Evolutionary conservation across 2,888 invertebrate genomes (phyloP).

Genomic region (Tiliacea citrago): DNA sequence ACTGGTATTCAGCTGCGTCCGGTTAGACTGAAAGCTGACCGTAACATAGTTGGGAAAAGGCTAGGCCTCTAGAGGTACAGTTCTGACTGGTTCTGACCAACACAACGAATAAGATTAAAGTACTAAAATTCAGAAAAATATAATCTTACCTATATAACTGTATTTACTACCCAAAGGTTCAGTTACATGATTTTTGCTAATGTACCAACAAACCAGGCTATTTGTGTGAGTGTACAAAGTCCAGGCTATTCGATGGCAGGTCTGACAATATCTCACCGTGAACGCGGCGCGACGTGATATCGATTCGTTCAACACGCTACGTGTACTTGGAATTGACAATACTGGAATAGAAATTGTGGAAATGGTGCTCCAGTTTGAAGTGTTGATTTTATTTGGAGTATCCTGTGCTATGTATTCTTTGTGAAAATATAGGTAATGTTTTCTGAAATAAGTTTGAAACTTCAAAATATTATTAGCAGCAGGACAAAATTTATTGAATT

Average conservation of each 20-base stretch:
- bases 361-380: constrained; percentile 19
- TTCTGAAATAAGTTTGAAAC: background rate
- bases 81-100: no score
- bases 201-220: constrained; percentile 8
- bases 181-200: constrained; percentile 8
- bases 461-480: background rate
- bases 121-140: background rate
- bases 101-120: background rate
- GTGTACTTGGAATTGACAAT: constrained; percentile 30
- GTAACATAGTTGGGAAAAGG: no score
- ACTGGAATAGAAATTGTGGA: constrained; percentile 38
- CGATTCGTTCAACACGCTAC: constrained; percentile 45
- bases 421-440: background rate
- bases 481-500: background rate
- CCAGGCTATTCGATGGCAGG: constrained; percentile 6
- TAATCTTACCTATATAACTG: no score
- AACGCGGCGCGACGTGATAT: constrained; percentile 19
- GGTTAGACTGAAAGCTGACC: no score
- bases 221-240: constrained; percentile 12
- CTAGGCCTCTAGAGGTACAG: no score
- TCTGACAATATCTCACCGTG: constrained; percentile 27
- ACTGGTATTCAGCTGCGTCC: no score
- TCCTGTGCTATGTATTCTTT: constrained; percentile 6
- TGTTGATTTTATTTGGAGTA: constrained; percentile 13
- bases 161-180: constrained; percentile 2